Evolutionary conservation across 2,888 invertebrate species (phyloP).

Genomic region (Cataglyphis albicans): DNA sequence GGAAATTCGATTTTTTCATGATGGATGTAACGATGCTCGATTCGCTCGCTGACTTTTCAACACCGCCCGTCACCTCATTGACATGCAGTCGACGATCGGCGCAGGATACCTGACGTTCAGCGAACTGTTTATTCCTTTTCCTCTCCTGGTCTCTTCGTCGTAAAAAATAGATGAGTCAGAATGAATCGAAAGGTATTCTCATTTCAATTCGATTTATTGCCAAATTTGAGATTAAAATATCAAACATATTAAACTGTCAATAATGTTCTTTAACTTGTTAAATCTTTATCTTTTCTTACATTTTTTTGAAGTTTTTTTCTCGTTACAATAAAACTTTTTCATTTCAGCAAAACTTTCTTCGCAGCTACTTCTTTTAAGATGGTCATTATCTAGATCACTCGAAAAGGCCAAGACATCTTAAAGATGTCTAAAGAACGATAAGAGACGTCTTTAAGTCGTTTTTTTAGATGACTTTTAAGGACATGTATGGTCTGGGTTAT

Average conservation of each 20-base stretch:
- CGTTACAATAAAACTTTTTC: background rate
- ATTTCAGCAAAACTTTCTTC: background rate
- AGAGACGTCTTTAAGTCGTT: too few species aligned
- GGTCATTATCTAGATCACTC: background rate
- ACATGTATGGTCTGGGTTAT: too few species aligned
- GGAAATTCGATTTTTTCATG: slow-evolving; percentile 69
- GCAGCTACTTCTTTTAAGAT: background rate
- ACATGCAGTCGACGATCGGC: slow-evolving; percentile 78
- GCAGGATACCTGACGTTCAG: slow-evolving; percentile 78
- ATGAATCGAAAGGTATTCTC: slow-evolving; percentile 61
- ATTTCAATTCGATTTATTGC: slow-evolving; percentile 14
- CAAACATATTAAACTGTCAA: background rate
- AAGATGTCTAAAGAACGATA: too few species aligned
- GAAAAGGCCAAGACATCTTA: too few species aligned
- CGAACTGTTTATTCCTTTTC: slow-evolving; percentile 75
- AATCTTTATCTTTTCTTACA: background rate
- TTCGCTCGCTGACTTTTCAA: slow-evolving; percentile 40
- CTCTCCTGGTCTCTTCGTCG: slow-evolving; percentile 35
- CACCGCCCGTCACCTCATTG: slow-evolving; percentile 67
- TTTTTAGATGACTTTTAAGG: too few species aligned
- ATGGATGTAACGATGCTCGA: slow-evolving; percentile 26
- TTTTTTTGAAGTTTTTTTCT: background rate
- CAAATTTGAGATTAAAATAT: background rate
- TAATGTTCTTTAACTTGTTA: background rate
- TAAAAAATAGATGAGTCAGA: slow-evolving; percentile 66